Evolutionary conservation across 1,140 invertebrate genomes (phyloP).

Genomic region (Polyergus mexicanus): DNA sequence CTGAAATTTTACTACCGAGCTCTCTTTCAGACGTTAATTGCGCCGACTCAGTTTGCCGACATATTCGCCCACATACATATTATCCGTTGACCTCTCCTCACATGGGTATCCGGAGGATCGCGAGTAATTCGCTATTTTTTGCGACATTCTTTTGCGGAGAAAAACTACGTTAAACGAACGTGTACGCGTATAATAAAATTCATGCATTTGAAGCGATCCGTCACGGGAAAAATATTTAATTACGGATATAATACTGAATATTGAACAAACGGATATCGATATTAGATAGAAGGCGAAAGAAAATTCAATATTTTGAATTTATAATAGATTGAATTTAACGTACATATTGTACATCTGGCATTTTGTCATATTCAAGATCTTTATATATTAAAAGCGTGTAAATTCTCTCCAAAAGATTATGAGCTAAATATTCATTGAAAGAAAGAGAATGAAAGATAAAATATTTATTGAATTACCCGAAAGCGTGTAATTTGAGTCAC

Average conservation of each 20-base stretch:
- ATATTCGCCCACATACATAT: slow-evolving; percentile 34
- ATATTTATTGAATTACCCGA: slow-evolving; percentile 35
- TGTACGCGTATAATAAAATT: not conserved
- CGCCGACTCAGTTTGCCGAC: slow-evolving; percentile 60
- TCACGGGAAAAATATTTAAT: slow-evolving; percentile 59
- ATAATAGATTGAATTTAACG: not conserved
- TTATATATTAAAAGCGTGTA: too few species aligned
- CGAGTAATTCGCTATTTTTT: slow-evolving; percentile 53
- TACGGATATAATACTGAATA: slow-evolving; percentile 28
- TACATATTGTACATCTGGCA: not conserved
- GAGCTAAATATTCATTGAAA: not conserved
- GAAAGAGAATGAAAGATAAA: not conserved
- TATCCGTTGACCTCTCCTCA: slow-evolving; percentile 14
- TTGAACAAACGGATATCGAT: not conserved
- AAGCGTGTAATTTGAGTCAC: slow-evolving; percentile 24
- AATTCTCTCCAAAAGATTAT: too few species aligned
- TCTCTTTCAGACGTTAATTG: slow-evolving; percentile 62
- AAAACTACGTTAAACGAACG: not conserved
- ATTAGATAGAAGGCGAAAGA: too few species aligned
- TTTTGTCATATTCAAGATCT: not conserved
- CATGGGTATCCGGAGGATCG: not conserved
- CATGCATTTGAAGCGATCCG: slow-evolving; percentile 28
- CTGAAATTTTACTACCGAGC: slow-evolving; percentile 63
- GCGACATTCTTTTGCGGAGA: not conserved
- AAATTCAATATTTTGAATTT: not conserved